phyloP scores from a whole-genome alignment of 2,888 invertebrate genomes.

The Orthosia cruda region DNA sequence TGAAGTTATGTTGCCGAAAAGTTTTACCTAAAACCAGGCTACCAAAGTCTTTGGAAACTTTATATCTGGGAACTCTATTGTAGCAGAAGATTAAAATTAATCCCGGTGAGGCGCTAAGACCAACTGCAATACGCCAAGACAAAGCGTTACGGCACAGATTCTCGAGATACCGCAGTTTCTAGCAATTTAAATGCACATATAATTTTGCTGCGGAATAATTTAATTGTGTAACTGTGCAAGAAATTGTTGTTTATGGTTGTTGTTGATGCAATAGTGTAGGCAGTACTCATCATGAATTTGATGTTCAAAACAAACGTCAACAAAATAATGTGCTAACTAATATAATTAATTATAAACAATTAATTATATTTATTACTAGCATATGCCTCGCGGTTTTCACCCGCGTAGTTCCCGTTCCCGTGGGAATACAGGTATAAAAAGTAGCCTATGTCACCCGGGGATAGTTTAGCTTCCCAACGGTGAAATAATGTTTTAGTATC shows the following conservation, averaged over 20 bases:
- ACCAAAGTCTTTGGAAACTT: slow-evolving; percentile 61
- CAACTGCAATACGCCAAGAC: slow-evolving; percentile 58
- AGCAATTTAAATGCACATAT: slow-evolving; percentile 66
- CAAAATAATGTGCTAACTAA: no score
- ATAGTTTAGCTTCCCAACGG: no score
- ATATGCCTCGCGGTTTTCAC: no score
- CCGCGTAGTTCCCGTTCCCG: no score
- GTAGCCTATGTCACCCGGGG: no score
- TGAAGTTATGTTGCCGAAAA: slow-evolving; percentile 49
- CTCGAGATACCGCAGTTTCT: slow-evolving; percentile 52
- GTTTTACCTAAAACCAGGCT: slow-evolving; percentile 61
- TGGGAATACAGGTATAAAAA: no score
- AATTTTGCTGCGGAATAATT: slow-evolving; percentile 58
- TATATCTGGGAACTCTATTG: slow-evolving; percentile 61
- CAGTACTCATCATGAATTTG: not conserved
- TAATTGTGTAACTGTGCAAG: slow-evolving; percentile 43
- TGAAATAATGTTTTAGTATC: no score
- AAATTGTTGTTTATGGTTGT: slow-evolving; percentile 21
- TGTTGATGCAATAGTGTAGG: slow-evolving; percentile 22
- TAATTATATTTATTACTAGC: no score
- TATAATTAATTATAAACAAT: no score
- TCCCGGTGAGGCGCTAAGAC: slow-evolving; percentile 59
- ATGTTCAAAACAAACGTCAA: no score
- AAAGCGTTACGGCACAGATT: slow-evolving; percentile 59
- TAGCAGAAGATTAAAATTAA: slow-evolving; percentile 69